These are phyloP conservation scores for Trachops cirrhosus DNA, from an alignment of 2,797 vertebrate species.

Conservation along the genomic window DNA sequence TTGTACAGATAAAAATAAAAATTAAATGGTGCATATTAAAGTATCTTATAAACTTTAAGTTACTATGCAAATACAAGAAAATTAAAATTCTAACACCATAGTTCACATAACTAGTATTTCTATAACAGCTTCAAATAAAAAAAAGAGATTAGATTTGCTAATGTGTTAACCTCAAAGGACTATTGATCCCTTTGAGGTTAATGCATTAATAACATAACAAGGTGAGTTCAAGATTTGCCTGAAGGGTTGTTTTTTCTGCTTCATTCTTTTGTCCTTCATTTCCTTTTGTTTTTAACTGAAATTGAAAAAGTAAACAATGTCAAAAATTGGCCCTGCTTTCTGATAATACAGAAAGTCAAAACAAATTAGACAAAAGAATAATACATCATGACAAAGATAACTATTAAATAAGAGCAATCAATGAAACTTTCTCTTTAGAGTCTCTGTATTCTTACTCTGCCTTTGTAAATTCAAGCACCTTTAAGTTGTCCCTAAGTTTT, in stretches of 20 bases:
- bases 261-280: slow-evolving; percentile 31
- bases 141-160: slow-evolving; percentile 36
- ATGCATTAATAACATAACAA: slow-evolving; percentile 39
- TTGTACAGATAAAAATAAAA: not conserved
- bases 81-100: slow-evolving; percentile 38
- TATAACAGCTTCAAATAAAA: slow-evolving; percentile 7
- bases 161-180: slow-evolving; percentile 38
- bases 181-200: slow-evolving; percentile 45
- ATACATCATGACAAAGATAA: not conserved
- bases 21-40: not conserved
- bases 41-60: slow-evolving; percentile 14
- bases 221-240: slow-evolving; percentile 40
- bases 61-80: not conserved
- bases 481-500: not conserved
- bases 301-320: not conserved
- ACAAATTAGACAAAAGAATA: not conserved
- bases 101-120: not conserved
- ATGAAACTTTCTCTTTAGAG: not conserved
- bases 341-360: not conserved
- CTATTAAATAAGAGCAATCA: not conserved
- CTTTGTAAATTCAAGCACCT: not conserved
- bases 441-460: not conserved
- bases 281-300: not conserved
- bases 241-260: not conserved
- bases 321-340: not conserved